Conservation (phyloP, 2,113 vertebrate genomes). For the Smithornis capensis region DNA sequence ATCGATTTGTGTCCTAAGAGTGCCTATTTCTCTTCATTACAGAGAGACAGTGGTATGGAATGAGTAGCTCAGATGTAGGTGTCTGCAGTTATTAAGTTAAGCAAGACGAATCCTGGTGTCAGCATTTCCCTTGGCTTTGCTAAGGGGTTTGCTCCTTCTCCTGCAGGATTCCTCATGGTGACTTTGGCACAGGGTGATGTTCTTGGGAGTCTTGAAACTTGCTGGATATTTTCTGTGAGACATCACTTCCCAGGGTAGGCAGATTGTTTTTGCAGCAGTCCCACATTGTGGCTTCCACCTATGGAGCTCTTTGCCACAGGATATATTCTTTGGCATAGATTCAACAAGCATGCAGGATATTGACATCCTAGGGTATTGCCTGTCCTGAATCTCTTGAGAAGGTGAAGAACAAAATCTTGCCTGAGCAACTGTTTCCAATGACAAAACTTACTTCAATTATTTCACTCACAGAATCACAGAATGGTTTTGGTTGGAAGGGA, state of each 20-base stretch:
- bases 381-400: background rate
- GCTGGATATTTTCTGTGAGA: background rate
- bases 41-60: background rate
- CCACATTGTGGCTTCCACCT: background rate
- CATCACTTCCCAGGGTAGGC: fast-evolving
- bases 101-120: background rate
- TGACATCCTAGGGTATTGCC: background rate
- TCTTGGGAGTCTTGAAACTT: background rate
- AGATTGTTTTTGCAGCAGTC: background rate
- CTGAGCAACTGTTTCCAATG: background rate
- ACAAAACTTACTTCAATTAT: background rate
- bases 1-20: conserved; percentile 7
- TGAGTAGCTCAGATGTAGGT: conserved; percentile 40
- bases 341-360: background rate
- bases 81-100: conserved; percentile 49
- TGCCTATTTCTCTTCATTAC: conserved; percentile 48
- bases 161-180: background rate
- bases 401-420: background rate
- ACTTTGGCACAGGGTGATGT: background rate
- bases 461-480: background rate
- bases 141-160: background rate
- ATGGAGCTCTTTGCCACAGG: background rate
- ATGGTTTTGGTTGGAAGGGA: background rate
- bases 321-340: background rate
- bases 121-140: conserved; percentile 18